Evolutionary conservation across 2,888 invertebrate species (phyloP), one percentile per base, ranked within the genome.

Genomic region (Sicus ferrugineus): DNA sequence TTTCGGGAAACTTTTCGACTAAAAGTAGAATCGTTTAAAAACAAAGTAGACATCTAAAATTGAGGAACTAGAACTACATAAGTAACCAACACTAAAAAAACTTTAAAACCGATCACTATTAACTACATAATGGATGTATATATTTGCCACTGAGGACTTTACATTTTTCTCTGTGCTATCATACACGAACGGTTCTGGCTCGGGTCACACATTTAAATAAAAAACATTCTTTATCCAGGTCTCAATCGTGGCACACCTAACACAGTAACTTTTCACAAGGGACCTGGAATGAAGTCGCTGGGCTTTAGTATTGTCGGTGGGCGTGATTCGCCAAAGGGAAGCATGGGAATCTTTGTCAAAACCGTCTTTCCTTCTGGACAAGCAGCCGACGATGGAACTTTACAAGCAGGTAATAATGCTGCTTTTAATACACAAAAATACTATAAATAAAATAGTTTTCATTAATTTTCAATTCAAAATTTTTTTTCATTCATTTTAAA

Each of bases 251-350:
- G 79, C 48, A 76, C 79, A 2, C 78, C 77, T n/a, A 83, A 81
- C 71, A 80, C 76, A 0, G 88, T 90, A 14, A 89, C 90, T 68
- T 93, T 93, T 83, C 91, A 91, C 86, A 95, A 95, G 85, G 95
- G 95, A 31, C 89, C 89, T 5, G 93, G 94, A 31, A 91, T 92
- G 78, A 95, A 94, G 84, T 94, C 94, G 68, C 88, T 95, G 64
- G 95, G 95, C 46, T 95, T 96, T 83, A 95, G 94, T 82, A 94
- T 95, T 77, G 95, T 95, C 34, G 96, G 95, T 65, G 96, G 95
- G 59, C 89, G 91, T 63, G 95, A 95, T 85, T 94, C 94, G 2
- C 93, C 94, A 0, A 93, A 93, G 84, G 95, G 94, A 58, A 91
- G 91, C 83, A 92, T 95, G 90, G 95, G 95, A 58, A 94, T 96